Evolutionary conservation across 2,888 invertebrate genomes (phyloP), one percentile per base, ranked within the genome.

Genomic region (Napeogenes sylphis): DNA sequence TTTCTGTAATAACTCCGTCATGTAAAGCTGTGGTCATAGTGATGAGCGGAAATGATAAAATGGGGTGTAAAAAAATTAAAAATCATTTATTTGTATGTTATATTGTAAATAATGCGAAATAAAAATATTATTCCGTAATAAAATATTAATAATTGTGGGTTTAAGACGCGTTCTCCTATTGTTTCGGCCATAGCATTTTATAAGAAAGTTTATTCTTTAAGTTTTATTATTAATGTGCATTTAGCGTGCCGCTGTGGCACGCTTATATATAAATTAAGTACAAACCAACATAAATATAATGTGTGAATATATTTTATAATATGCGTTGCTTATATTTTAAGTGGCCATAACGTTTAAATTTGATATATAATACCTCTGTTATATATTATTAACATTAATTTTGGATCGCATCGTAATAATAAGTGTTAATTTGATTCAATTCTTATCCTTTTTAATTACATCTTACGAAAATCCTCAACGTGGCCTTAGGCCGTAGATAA

Each of bases 151-250:
- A 8, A 8, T 30, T 8, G 3, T 30, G 30, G 51, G 3, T 51
- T 51, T 30, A 61, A 65, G 67, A 55, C 68, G 69, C 71, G 63
- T 56, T 45, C 65, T 63, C 70, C 61, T 59, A 58, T 70, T 55
- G 64, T 61, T 68, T 71, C 42, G 6, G 59, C 66, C 58, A 54
- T 13, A 45, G 59, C 58, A 69, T 45, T 59, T 45, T 55, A 45
- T 65, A 63, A 65, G 57, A 63, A 67, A 65, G 65, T 63, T 76
- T 73, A 73, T 76, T 80, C 76, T 75, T 77, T 73, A 77, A 80
- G 79, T 83, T 85, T 76, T 80, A 78, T 84, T 88, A 88, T 89
- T 88, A 89, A 89, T 89, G 87, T 79, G 75, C 79, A 74, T 80
- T 84, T 89, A 78, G 87, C 89, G 89, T 89, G 89, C 78, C 71